Evolutionary conservation across 2,797 vertebrate species (phyloP).

Genomic region (Fundulus diaphanus): DNA sequence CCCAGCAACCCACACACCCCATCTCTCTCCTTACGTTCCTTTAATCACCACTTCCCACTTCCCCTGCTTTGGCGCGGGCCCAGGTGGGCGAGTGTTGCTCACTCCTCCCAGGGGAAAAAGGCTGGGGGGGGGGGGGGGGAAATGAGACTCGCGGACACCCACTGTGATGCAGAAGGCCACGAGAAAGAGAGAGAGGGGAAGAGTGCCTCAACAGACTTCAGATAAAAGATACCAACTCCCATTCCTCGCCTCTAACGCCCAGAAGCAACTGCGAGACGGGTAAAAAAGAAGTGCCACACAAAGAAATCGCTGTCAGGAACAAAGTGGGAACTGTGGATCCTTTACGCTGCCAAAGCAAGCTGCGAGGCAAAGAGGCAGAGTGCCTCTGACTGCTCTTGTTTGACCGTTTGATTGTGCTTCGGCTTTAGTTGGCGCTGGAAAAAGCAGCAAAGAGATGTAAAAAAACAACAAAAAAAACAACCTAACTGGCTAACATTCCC

Average conservation of each 20-base stretch:
- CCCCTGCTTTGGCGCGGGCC: constrained; percentile 16
- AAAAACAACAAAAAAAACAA: too few species aligned
- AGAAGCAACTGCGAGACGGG: constrained; percentile 20
- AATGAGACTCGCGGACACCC: constrained; percentile 39
- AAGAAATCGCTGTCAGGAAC: constrained; percentile 19
- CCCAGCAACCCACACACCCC: constrained; percentile 28
- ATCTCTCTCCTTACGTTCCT: constrained; percentile 26
- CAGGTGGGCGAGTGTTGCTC: constrained; percentile 39
- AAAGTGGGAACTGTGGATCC: constrained; percentile 14
- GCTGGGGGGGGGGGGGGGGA: neutral
- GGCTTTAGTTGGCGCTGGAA: constrained; percentile 17
- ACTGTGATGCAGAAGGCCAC: constrained; percentile 24
- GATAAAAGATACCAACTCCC: constrained; percentile 31
- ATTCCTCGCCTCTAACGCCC: constrained; percentile 18
- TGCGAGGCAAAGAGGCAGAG: constrained; percentile 30
- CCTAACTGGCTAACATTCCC: constrained; percentile 27
- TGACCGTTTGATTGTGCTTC: constrained; percentile 37
- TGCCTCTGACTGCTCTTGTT: constrained; percentile 21
- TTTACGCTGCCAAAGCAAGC: constrained; percentile 13
- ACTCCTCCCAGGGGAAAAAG: constrained; percentile 13
- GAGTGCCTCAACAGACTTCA: constrained; percentile 37
- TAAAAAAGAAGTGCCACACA: constrained; percentile 6
- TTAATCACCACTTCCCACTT: constrained; percentile 57
- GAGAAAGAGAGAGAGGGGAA: too few species aligned
- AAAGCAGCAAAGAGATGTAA: constrained; percentile 13